phyloP scores from a whole-genome alignment of 2,113 vertebrate species.

The Bungarus multicinctus region DNA sequence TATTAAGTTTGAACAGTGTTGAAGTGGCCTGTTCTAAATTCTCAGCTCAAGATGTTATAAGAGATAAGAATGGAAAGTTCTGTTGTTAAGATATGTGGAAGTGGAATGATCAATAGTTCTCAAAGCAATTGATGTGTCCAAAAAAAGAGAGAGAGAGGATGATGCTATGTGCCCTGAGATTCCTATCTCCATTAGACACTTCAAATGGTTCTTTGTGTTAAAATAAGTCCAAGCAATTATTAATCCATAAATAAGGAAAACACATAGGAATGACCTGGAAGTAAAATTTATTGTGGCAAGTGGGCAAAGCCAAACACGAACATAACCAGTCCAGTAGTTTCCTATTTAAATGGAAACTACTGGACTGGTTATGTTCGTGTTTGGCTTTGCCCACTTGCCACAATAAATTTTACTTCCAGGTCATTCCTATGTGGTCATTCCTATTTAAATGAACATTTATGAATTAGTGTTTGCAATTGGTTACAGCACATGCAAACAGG shows the following conservation, averaged over 20 bases:
- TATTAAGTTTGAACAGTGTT: background rate
- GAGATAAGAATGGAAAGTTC: background rate
- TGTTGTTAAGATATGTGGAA: background rate
- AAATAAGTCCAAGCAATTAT: background rate
- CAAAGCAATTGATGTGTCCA: background rate
- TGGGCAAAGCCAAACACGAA: background rate
- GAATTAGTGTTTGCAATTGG: background rate
- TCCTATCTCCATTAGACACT: background rate
- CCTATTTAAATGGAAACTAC: conserved; percentile 17
- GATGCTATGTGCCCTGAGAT: background rate
- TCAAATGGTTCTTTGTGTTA: background rate
- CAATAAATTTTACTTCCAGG: background rate
- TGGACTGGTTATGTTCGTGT: conserved; percentile 10
- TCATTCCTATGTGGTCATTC: background rate
- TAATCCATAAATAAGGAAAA: background rate
- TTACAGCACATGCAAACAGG: conserved; percentile 39
- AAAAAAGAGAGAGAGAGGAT: background rate
- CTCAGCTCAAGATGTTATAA: background rate
- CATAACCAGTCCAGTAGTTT: conserved; percentile 28
- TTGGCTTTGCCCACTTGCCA: background rate
- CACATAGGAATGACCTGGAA: background rate
- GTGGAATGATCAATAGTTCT: background rate
- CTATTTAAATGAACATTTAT: conserved; percentile 30
- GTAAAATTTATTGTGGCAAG: background rate
- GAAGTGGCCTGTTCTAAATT: background rate